Conservation (phyloP, 1,140 invertebrate species). For the Himalopsyche phryganea region DNA sequence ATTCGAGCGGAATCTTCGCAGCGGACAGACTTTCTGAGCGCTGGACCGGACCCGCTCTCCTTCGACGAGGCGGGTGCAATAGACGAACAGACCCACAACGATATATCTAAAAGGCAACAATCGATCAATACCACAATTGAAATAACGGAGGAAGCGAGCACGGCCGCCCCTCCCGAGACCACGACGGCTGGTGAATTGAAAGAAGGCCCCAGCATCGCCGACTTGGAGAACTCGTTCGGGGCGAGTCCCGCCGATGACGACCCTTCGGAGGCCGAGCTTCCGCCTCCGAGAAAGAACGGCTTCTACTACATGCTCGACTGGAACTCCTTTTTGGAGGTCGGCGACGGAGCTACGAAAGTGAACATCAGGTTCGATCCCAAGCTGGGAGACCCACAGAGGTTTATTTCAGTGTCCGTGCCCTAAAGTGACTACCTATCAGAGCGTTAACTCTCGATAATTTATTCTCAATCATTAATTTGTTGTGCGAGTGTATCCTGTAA, state of each 20-base stretch:
- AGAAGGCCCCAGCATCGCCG: conserved; percentile 54
- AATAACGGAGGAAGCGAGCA: conserved; percentile 36
- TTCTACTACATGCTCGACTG: conserved; percentile 81
- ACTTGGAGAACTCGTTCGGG: conserved; percentile 75
- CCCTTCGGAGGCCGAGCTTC: conserved; percentile 56
- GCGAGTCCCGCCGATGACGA: conserved; percentile 52
- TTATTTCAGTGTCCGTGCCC: conserved; percentile 67
- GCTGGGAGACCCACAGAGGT: conserved; percentile 71
- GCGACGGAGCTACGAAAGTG: conserved; percentile 71
- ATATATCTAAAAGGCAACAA: conserved; percentile 38
- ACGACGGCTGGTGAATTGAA: conserved; percentile 24
- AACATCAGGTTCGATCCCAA: conserved; percentile 75
- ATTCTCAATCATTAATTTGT: too few species aligned
- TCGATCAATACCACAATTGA: conserved; percentile 15
- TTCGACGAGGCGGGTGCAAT: conserved; percentile 11
- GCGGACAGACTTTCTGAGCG: neutral
- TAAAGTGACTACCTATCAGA: conserved; percentile 37
- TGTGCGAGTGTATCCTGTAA: too few species aligned
- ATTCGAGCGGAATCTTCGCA: neutral
- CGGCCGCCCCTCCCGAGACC: neutral
- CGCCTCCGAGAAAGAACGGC: conserved; percentile 65
- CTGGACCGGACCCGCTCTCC: conserved; percentile 24
- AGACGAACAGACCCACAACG: conserved; percentile 29
- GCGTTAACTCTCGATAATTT: too few species aligned
- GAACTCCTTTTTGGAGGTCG: conserved; percentile 80